Evolutionary conservation across 2,888 invertebrate genomes (phyloP).

Genomic region (Leucoptera coffeella): DNA sequence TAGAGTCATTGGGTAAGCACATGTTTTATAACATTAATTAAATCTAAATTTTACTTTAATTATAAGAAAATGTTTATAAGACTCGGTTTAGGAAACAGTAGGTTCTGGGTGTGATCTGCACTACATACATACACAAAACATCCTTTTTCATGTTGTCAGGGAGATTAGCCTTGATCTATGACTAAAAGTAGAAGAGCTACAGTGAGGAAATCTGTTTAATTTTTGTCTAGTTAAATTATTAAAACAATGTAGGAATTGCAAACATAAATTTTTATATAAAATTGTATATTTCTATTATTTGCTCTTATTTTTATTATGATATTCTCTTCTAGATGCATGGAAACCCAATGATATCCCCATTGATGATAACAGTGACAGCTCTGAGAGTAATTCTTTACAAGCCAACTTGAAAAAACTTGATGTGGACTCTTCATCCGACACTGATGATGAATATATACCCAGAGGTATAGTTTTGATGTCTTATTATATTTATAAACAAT

Average conservation of each 20-base stretch:
- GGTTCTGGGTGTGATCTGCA: not conserved
- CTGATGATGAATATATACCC: conserved; percentile 45
- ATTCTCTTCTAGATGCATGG: conserved; percentile 25
- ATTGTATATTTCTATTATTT: not conserved
- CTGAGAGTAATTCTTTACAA: conserved; percentile 35
- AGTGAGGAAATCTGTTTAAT: too few species aligned
- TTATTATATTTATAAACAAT: too few species aligned
- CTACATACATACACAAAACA: not conserved
- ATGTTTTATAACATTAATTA: too few species aligned
- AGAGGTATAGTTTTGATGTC: conserved; percentile 18
- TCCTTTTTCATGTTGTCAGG: not conserved
- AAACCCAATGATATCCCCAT: conserved; percentile 34
- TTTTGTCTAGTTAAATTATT: too few species aligned
- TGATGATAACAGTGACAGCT: conserved; percentile 39
- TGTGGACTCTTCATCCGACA: conserved; percentile 29
- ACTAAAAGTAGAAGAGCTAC: too few species aligned
- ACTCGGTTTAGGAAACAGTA: too few species aligned
- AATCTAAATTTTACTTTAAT: too few species aligned
- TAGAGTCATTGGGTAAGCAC: too few species aligned
- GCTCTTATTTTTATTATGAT: not conserved
- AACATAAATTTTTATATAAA: too few species aligned
- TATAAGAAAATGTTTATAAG: too few species aligned
- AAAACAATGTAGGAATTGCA: too few species aligned
- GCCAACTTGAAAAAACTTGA: conserved; percentile 31
- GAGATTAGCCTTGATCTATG: too few species aligned